phyloP scores from a whole-genome alignment of 2,797 vertebrate species.

The Eulemur coronatus region DNA sequence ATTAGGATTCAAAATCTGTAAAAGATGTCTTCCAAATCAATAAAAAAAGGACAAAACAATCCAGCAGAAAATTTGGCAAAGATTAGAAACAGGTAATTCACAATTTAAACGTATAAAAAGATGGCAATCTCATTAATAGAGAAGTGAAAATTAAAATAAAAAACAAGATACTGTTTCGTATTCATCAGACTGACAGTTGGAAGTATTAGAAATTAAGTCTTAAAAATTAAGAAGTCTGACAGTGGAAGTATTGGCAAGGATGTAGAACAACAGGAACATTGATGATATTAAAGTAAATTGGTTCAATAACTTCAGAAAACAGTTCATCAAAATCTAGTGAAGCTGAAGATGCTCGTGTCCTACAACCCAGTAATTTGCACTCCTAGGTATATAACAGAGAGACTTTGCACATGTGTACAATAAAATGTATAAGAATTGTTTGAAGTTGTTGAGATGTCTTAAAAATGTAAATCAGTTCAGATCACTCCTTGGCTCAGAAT shows the following conservation, averaged over 20 bases:
- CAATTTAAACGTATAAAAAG: constrained; percentile 9
- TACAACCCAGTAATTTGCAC: neutral
- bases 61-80: neutral
- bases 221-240: neutral
- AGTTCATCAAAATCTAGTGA: neutral
- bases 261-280: neutral
- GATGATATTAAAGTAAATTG: neutral
- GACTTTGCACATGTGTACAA: neutral
- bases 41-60: neutral
- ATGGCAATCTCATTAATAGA: neutral
- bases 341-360: neutral
- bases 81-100: neutral
- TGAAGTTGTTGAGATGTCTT: neutral
- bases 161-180: neutral
- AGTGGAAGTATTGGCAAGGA: neutral
- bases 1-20: neutral
- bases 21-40: neutral
- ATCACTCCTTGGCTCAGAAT: neutral
- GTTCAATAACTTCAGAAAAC: neutral
- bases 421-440: neutral
- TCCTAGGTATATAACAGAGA: neutral
- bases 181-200: neutral
- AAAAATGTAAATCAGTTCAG: neutral
- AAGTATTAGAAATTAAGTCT: too few relatives aligned
- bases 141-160: neutral